Conservation (phyloP, 2,888 invertebrate species). For the Drosophila lutescens region DNA sequence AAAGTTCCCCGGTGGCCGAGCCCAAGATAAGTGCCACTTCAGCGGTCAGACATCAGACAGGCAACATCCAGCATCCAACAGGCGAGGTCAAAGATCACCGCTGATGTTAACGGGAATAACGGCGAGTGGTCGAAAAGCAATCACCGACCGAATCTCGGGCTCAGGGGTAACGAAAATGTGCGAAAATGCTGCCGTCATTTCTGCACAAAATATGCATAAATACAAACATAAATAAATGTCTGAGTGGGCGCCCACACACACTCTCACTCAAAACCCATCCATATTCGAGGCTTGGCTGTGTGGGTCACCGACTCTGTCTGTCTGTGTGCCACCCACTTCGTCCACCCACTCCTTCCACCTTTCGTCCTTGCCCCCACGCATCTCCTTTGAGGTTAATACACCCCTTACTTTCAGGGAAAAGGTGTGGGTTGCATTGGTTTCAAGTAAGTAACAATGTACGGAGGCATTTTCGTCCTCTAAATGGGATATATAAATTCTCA, state of each 20-base stretch:
- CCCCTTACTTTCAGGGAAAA: background rate
- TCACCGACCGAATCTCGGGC: slow-evolving; percentile 36
- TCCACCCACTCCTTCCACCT: background rate
- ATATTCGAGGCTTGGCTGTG: background rate
- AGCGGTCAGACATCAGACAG: slow-evolving; percentile 15
- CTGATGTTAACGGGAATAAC: slow-evolving; percentile 12
- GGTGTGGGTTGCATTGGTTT: background rate
- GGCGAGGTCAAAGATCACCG: slow-evolving; percentile 27
- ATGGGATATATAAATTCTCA: too few relatives aligned
- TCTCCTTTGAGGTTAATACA: background rate
- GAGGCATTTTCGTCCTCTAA: too few relatives aligned
- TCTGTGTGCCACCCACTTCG: background rate
- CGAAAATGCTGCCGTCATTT: slow-evolving; percentile 54
- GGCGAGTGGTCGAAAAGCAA: slow-evolving; percentile 32
- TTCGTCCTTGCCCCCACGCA: background rate
- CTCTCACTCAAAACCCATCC: background rate
- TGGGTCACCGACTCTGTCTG: background rate
- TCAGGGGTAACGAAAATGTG: slow-evolving; percentile 31
- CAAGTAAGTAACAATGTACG: background rate
- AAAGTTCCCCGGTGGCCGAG: background rate
- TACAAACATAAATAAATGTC: slow-evolving; percentile 72
- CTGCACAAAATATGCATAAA: slow-evolving; percentile 74
- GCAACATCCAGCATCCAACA: background rate
- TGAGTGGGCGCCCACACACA: slow-evolving; percentile 21
- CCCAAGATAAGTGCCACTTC: slow-evolving; percentile 9